These are phyloP conservation scores for Euzetes globulus DNA, from an alignment of 2,888 invertebrate genomes.

Conservation along the genomic window DNA sequence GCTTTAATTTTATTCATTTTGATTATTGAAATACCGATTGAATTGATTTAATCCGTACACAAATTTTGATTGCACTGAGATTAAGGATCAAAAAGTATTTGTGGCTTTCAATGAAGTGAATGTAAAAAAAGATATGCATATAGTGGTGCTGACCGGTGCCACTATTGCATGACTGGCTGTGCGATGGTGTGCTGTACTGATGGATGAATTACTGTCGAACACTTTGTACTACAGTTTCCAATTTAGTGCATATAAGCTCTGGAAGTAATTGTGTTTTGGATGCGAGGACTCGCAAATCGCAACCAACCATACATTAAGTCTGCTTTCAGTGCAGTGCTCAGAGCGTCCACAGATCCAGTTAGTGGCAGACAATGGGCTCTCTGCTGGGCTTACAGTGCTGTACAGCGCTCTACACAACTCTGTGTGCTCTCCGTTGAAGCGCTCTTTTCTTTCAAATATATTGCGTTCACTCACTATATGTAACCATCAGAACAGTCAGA, in stretches of 20 bases:
- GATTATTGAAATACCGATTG: conserved; percentile 1
- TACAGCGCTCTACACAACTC: background rate
- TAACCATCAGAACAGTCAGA: background rate
- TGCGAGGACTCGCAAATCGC: background rate
- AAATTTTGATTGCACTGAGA: conserved; percentile 14
- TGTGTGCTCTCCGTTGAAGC: conserved; percentile 9
- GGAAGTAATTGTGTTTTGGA: background rate
- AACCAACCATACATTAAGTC: conserved; percentile 17
- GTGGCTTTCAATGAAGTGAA: background rate
- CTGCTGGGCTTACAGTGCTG: background rate
- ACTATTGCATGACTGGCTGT: background rate
- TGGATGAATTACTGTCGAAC: conserved; percentile 16
- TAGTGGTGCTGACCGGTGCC: background rate
- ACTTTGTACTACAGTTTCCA: conserved; percentile 14
- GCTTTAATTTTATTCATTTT: conserved; percentile 23
- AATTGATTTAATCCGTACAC: conserved; percentile 21
- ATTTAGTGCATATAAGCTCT: conserved; percentile 20
- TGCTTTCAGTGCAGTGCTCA: background rate
- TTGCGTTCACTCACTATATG: background rate
- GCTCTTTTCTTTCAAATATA: conserved; percentile 19
- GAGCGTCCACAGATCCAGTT: conserved; percentile 19
- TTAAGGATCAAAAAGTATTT: background rate
- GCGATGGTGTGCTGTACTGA: background rate
- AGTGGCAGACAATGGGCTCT: conserved; percentile 20
- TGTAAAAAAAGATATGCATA: conserved; percentile 9